Percentiles rank a stretch among this genome's conserved stretches.
phyloP scores from a whole-genome alignment of 2,888 invertebrate species.

The Diarsia dahlii region DNA sequence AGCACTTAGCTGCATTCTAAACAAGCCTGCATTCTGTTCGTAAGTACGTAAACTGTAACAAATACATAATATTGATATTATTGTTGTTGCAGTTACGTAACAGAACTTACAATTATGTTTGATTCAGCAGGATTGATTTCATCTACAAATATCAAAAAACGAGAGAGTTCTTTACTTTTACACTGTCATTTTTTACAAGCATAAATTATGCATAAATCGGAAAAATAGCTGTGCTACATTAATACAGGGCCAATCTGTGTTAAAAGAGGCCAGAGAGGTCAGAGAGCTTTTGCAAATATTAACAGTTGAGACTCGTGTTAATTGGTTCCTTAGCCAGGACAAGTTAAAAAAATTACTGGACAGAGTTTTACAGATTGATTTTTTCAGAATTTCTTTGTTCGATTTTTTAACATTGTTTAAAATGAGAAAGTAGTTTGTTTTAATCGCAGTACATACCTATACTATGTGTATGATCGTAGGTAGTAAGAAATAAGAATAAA shows the following conservation, averaged over 20 bases:
- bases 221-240: not conserved
- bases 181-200: no score
- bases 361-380: not conserved
- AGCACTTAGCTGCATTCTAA: constrained; percentile 57
- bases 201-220: no score
- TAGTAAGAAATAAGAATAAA: constrained; percentile 30
- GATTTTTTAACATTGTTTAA: not conserved
- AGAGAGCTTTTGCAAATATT: not conserved
- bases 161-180: no score
- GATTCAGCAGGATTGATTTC: not conserved
- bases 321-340: not conserved
- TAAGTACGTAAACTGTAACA: constrained; percentile 33
- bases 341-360: no score
- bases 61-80: constrained; percentile 25
- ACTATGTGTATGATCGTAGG: constrained; percentile 11
- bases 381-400: constrained; percentile 1
- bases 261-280: not conserved
- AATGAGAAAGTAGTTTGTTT: not conserved
- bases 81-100: not conserved
- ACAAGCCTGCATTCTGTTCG: constrained; percentile 55
- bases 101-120: not conserved
- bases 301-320: not conserved
- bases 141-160: no score
- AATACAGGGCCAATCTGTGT: not conserved
- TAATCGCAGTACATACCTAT: constrained; percentile 2